A percentile compares a stretch with the other conserved stretches of the same genome.
Conservation (phyloP, 2,797 vertebrate genomes). For the Potorous gilbertii region DNA sequence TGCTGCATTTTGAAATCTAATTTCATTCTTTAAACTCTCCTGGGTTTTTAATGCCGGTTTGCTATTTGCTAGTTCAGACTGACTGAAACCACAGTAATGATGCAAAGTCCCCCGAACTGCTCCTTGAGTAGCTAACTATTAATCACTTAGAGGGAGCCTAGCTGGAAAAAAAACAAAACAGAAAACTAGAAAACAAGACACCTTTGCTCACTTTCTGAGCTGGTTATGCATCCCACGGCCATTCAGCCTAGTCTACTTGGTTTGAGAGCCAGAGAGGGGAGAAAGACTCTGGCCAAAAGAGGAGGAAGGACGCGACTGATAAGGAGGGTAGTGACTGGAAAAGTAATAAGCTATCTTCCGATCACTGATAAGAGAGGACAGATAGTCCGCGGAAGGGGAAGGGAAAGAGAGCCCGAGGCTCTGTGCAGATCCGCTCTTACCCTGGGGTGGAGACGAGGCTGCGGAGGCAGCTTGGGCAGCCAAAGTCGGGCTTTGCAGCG, state of each 20-base stretch:
- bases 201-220: not conserved
- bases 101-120: not conserved
- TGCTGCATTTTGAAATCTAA: constrained; percentile 14
- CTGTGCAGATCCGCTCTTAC: constrained; percentile 44
- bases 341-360: not conserved
- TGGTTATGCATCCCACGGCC: not conserved
- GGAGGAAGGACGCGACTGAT: not conserved
- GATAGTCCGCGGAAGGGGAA: not conserved
- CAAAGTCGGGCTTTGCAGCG: not conserved
- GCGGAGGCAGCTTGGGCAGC: not conserved
- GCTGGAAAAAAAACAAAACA: not conserved
- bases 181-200: not conserved
- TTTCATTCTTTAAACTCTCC: not conserved
- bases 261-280: not conserved
- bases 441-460: not conserved
- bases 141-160: too few relatives aligned
- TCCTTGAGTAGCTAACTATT: not conserved
- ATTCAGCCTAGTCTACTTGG: not conserved
- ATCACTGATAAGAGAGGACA: not conserved
- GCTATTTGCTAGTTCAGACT: not conserved
- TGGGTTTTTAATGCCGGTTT: not conserved
- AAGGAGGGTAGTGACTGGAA: not conserved
- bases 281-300: not conserved
- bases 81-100: not conserved
- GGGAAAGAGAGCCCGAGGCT: not conserved